Base-by-base conservation (phyloP, 2,113 vertebrate genomes). In the Pterocles orientalis region DNA sequence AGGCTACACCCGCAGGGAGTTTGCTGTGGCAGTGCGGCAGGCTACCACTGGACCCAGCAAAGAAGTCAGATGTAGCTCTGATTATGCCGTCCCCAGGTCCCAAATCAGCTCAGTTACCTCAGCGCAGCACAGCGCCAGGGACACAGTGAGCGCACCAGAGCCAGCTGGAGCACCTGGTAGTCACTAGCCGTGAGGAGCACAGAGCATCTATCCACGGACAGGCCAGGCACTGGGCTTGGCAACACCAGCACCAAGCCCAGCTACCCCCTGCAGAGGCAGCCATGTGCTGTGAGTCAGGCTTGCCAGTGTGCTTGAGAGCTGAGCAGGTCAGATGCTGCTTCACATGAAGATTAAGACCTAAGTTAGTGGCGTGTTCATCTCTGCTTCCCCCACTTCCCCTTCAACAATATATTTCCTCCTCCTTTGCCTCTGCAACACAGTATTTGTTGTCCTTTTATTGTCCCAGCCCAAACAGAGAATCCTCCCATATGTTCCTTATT, bases 231-330 rank as follows among this genome's bases (percentile, higher is more conserved):
- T 69, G 73, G 34, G 71, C 68, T 90, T 86, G 82, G 86, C 76
- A 96, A 6, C 9, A 6, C 12, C 28, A 6, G 64, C 0, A 0
- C 62, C 25, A 41, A 92, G 50, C 54, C 0, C 0, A 77, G 75
- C n/a, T 26, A 7, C 29, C 6, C 19, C 82, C 76, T 3, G 7
- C 68, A 41, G 85, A 53, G 54, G 3, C 0, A 3, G 12, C 54
- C 18, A 3, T 50, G 76, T 81, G 76, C 1, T 15, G 17, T 0
- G 0, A 17, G n/a, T 47, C 58, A 41, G 41, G 21, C 51, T 69
- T 58, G 86, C 82, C 92, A 97, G 82, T 21, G 7, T 7, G 36
- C 62, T 62, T 65, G 54, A 57, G 47, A 88, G 54, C 86, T 56
- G 43, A 54, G 76, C 60, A 56, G 39, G 23, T 86, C 83, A 94